Evolutionary conservation across 2,113 vertebrate species (phyloP), one percentile per base, ranked within the genome.

Genomic region (Bucco capensis): DNA sequence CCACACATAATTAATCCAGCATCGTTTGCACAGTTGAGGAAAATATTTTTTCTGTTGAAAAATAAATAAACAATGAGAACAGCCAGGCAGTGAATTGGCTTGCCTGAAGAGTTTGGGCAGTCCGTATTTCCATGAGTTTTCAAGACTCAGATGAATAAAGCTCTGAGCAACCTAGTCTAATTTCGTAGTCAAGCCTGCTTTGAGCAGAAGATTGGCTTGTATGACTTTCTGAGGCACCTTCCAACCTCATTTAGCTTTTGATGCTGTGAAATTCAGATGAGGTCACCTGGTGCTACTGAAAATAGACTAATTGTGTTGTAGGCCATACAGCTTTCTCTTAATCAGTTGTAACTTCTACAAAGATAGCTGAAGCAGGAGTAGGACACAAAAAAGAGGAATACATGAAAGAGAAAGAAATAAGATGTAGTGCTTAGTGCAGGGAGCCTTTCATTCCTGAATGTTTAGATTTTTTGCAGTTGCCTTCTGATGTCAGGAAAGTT

Each of bases 41-140:
- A 56, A 54, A 31, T 7, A 37, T 50, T 85, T 9, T 40, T 80
- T 64, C 13, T 67, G 13, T 4, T 64, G 18, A 64, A 53, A 56
- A 80, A 38, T 4, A 37, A 83, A 27, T 58, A n/a, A 40, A 4
- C 31, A 2, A 3, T 40, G 28, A 49, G 28, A 49, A 53, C 6
- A 70, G 42, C 5, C 1, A 0, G 22, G 25, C 16, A 31, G 24
- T 60, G 19, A n/a, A 11, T 58, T 0, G 4, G 19, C 14, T 58
- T 94, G 24, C 31, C 28, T 9, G 13, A 27, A 54, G 25, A 67
- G 19, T 2, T 12, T 35, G 19, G 12, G 38, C 44, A 78, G 38
- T 44, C 53, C 71, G 15, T 13, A 15, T 46, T 33, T 14, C 17
- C 22, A 17, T 6, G 4, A 1, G 0, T n/a, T 33, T 87, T 37